Base-by-base conservation (phyloP, 37 sponge, comb jelly and placozoan species). In the Lycopodina hypogea region DNA sequence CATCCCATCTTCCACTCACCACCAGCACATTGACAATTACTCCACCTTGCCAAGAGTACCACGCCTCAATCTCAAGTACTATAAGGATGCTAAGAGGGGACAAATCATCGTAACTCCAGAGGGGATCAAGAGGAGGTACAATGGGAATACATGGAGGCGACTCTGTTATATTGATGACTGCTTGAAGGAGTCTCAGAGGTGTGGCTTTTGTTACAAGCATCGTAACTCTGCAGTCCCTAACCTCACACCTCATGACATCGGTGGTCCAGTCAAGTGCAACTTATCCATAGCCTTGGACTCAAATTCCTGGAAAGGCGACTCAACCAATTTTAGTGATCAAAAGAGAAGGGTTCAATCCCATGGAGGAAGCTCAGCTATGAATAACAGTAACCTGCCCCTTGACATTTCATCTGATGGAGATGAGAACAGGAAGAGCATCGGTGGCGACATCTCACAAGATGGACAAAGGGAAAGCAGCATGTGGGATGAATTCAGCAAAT, bases 111-210 rank as follows among this genome's bases (percentile, higher is more conserved):
- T 82, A 23, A 82, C 83, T 57, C 84, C 83, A 8, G 83, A 83
- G 41, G 88, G 88, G 21, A 53, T 88, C 66, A 88, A 83, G 75
- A 82, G 77, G 69, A 88, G 82, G 83, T 88, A 82, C 67, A 88
- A 88, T 39, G 88, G 88, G 23, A 88, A 88, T 74, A 83, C 82
- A 55, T 88, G 88, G 88, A 61, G 88, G 51, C 28, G 88, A 28
- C 79, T 88, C 32, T 88, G 88, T 42, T 74, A 79, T 12, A 78
- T 83, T 2, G 78, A 88, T 19, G 88, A 83, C 61, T 88, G 88
- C 67, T 88, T 74, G 78, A 88, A 88, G 42, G 88, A 88, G 59
- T 88, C 88, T 3, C 88, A 88, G 60, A 82, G 73, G 61, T 78
- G 84, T 69, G 88, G 88, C 17, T 74, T 79, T 15, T 88, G 88